These are phyloP conservation scores for Palythoa grandiflora DNA, from an alignment of 92 coral and sea anemone species.

Conservation along the genomic window DNA sequence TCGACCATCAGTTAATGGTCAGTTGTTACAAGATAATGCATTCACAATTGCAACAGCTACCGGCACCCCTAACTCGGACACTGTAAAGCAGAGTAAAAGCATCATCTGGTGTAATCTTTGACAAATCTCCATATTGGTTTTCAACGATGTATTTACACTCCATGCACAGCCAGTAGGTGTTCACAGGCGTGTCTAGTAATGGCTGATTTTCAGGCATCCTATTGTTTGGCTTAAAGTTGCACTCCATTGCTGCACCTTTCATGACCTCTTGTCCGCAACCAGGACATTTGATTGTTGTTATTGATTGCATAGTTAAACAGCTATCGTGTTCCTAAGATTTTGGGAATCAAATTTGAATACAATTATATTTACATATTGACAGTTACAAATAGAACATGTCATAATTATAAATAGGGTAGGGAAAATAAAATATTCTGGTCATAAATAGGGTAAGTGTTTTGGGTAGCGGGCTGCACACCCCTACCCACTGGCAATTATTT, in stretches of 20 bases:
- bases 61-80: conserved; percentile 67
- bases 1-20: background rate
- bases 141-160: conserved; percentile 92
- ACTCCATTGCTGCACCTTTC: conserved; percentile 84
- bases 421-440: no score
- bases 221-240: conserved; percentile 73
- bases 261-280: conserved; percentile 88
- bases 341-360: background rate
- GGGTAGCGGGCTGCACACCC: no score
- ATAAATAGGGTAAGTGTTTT: no score
- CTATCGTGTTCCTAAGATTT: conserved; percentile 6
- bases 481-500: no score
- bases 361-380: background rate
- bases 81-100: conserved; percentile 81
- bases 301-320: conserved; percentile 54
- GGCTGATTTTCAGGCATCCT: conserved; percentile 47
- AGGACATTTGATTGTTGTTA: conserved; percentile 74
- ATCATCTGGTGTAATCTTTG: conserved; percentile 78
- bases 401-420: no score
- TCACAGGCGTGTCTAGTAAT: conserved; percentile 66
- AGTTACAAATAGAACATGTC: no score
- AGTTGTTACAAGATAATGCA: conserved; percentile 27
- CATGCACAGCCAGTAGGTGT: conserved; percentile 87
- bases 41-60: conserved; percentile 52
- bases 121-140: conserved; percentile 80